These are phyloP conservation scores for Cephus pulcher DNA, from an alignment of 2,888 invertebrate genomes.

Conservation along the genomic window DNA sequence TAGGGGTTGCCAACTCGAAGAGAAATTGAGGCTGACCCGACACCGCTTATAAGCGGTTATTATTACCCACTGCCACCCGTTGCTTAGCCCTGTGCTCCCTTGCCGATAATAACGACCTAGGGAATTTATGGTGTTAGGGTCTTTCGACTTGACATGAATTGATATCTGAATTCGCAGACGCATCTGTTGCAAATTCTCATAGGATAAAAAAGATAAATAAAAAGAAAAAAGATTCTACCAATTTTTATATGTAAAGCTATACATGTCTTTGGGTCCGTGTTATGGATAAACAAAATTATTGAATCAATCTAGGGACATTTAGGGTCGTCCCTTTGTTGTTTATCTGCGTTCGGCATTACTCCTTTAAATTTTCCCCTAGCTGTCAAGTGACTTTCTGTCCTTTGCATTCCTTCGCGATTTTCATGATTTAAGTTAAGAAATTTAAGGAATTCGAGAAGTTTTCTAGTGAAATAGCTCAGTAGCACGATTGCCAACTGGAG, in stretches of 20 bases:
- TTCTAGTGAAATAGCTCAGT: background rate
- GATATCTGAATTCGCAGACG: background rate
- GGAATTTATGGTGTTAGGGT: background rate
- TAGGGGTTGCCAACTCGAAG: background rate
- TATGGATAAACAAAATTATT: background rate
- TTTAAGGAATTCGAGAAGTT: background rate
- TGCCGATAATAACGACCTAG: background rate
- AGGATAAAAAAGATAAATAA: background rate
- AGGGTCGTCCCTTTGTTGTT: background rate
- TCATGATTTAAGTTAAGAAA: background rate
- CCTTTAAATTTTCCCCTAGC: background rate
- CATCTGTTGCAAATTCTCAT: background rate
- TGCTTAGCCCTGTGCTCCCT: background rate
- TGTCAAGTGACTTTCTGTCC: background rate
- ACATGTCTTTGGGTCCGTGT: background rate
- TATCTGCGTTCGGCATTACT: background rate
- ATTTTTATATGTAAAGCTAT: background rate
- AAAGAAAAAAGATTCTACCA: background rate
- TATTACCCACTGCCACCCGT: background rate
- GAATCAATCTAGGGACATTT: background rate
- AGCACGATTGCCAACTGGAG: background rate
- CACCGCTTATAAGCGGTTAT: background rate
- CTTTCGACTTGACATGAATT: background rate
- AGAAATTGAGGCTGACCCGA: background rate
- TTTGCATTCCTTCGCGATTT: background rate